Conservation (phyloP, 2,888 invertebrate genomes). For the Rhynchonema sp. region DNA sequence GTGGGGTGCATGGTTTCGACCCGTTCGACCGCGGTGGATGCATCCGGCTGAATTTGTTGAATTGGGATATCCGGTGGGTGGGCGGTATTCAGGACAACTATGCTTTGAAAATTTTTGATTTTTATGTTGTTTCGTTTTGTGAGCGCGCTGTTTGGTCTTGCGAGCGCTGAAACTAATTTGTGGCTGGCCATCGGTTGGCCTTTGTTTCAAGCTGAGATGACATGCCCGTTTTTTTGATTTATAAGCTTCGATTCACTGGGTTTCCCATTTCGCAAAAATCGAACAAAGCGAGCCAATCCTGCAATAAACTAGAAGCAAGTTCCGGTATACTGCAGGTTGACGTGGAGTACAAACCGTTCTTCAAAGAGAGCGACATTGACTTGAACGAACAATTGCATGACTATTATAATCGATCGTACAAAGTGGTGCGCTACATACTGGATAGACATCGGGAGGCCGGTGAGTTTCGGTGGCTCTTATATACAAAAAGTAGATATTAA, state of each 20-base stretch:
- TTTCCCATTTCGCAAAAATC: no score
- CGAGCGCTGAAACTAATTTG: no score
- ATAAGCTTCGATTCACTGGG: no score
- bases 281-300: no score
- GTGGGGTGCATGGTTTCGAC: constrained; percentile 72
- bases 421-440: constrained; percentile 41
- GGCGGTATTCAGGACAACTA: no score
- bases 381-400: constrained; percentile 44
- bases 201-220: no score
- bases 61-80: constrained; percentile 22
- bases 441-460: constrained; percentile 38
- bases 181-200: no score
- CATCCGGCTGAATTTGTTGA: constrained; percentile 32
- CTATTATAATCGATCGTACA: constrained; percentile 45
- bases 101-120: not conserved
- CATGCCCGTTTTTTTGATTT: no score
- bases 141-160: no score
- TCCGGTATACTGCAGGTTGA: constrained; percentile 38
- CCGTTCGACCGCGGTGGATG: constrained; percentile 57
- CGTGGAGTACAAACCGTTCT: constrained; percentile 44
- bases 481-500: no score
- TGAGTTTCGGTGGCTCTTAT: no score
- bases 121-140: constrained; percentile 45
- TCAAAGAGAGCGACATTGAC: constrained; percentile 30
- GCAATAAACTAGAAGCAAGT: no score